A percentile compares a stretch with the other conserved stretches of the same genome.
These are phyloP conservation scores for Acrobasis repandana DNA, from an alignment of 2,888 invertebrate genomes.

Conservation along the genomic window DNA sequence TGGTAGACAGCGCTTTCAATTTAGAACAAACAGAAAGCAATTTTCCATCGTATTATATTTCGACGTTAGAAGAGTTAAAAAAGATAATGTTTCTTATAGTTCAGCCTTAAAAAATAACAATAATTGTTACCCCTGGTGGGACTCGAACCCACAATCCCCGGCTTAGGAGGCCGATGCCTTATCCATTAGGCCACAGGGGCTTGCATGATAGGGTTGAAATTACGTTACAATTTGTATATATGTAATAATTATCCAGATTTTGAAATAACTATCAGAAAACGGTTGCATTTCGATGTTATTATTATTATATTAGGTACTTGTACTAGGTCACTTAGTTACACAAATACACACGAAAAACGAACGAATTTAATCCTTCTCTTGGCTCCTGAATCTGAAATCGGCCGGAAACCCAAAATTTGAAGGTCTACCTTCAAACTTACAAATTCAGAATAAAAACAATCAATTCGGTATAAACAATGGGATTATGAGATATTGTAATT, in stretches of 20 bases:
- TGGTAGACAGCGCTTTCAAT: conserved; percentile 29
- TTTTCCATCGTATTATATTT: conserved; percentile 42
- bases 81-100: not conserved
- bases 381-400: too few relatives aligned
- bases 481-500: too few relatives aligned
- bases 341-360: too few relatives aligned
- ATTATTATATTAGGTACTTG: too few relatives aligned
- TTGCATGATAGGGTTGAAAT: not conserved
- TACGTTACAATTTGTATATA: not conserved
- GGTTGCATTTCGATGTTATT: too few relatives aligned
- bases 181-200: conserved; percentile 76
- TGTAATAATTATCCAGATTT: conserved; percentile 12
- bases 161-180: conserved; percentile 91
- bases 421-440: too few relatives aligned
- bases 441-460: too few relatives aligned
- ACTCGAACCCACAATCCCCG: conserved; percentile 90
- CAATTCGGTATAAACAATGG: too few relatives aligned
- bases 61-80: not conserved
- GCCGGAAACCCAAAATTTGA: too few relatives aligned
- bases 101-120: not conserved
- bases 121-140: conserved; percentile 86
- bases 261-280: too few relatives aligned
- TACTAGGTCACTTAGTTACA: too few relatives aligned
- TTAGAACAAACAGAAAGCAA: conserved; percentile 46
- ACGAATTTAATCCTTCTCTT: too few relatives aligned